phyloP scores from a whole-genome alignment of 2,113 vertebrate species.

The Fregata magnificens region DNA sequence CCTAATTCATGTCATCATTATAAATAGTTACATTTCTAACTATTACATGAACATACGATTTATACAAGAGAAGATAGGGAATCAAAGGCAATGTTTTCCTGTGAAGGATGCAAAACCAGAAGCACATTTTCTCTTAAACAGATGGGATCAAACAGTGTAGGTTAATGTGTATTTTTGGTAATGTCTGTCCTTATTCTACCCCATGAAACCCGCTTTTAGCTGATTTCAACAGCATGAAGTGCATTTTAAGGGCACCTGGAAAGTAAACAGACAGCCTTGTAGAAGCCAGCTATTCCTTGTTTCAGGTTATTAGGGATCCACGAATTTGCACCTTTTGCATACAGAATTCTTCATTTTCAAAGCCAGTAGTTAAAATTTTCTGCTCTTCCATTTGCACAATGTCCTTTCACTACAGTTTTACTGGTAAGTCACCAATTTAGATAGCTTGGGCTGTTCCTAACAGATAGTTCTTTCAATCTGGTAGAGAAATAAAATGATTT shows the following conservation, averaged over 20 bases:
- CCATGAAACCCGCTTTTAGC: neutral
- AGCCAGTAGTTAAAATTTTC: neutral
- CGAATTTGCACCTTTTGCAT: neutral
- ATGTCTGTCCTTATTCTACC: slow-evolving; percentile 11
- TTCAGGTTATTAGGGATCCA: neutral
- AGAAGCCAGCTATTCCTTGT: neutral
- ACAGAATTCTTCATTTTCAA: neutral
- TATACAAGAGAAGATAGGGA: neutral
- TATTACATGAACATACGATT: neutral
- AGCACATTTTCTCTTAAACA: slow-evolving; percentile 10
- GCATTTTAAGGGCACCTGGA: neutral
- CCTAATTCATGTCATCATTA: neutral
- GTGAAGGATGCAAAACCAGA: neutral
- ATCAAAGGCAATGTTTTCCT: slow-evolving; percentile 7
- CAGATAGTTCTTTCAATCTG: neutral
- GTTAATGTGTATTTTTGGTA: slow-evolving; percentile 31
- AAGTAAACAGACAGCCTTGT: neutral
- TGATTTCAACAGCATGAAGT: neutral
- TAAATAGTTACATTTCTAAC: slow-evolving; percentile 22
- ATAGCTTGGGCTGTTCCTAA: neutral
- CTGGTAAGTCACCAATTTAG: neutral
- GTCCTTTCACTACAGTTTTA: neutral
- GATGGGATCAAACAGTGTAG: slow-evolving; percentile 28
- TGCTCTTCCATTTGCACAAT: neutral
- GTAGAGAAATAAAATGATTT: neutral